These are phyloP conservation scores for Chaetophractus vellerosus DNA, from an alignment of 2,797 vertebrate species.

Conservation along the genomic window DNA sequence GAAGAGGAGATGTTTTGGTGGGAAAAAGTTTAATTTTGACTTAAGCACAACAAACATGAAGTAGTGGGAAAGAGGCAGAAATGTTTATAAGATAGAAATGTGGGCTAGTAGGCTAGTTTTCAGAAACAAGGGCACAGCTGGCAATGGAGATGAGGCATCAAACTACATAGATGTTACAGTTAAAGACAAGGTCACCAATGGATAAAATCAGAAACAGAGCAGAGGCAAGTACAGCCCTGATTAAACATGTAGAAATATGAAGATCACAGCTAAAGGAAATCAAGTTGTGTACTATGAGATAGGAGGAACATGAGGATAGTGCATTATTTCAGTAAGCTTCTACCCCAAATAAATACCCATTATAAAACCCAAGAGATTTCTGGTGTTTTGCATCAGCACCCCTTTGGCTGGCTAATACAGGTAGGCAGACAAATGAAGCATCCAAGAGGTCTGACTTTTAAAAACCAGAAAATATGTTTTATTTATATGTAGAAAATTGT, in stretches of 20 bases:
- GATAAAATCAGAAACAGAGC: background rate
- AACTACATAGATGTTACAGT: background rate
- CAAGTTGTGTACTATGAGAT: background rate
- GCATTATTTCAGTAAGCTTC: background rate
- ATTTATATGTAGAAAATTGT: background rate
- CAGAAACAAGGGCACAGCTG: background rate
- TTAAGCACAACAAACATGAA: slow-evolving; percentile 19
- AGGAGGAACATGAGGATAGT: background rate
- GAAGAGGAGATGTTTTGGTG: background rate
- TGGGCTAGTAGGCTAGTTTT: background rate
- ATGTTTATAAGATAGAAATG: background rate
- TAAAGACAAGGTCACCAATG: background rate
- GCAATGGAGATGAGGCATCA: background rate
- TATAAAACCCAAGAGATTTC: too few species aligned
- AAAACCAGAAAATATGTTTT: background rate
- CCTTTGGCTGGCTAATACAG: too few species aligned
- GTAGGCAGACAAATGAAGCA: background rate
- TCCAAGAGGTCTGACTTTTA: background rate
- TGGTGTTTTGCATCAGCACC: too few species aligned
- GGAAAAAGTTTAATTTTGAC: slow-evolving; percentile 45
- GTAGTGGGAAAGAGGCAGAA: background rate
- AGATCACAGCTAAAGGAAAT: background rate
- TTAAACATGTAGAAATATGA: slow-evolving; percentile 12
- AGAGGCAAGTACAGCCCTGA: background rate
- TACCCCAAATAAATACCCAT: too few species aligned